These are phyloP conservation scores for Xestia c-nigrum DNA, from an alignment of 2,888 invertebrate genomes.

Conservation along the genomic window DNA sequence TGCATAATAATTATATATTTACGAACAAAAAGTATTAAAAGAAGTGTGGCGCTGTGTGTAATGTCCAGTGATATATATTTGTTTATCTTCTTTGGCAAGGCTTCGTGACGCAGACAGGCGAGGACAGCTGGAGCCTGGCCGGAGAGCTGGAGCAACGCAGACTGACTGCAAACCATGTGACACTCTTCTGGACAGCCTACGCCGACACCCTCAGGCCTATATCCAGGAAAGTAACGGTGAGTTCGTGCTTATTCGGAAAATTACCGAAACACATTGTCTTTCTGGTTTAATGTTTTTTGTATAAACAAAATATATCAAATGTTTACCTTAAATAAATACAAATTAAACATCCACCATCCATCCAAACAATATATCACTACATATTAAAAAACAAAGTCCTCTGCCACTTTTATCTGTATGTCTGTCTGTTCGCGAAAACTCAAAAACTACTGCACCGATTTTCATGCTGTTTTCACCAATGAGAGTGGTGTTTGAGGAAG, in stretches of 20 bases:
- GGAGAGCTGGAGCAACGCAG: conserved; percentile 65
- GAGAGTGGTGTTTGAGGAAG: too few species aligned
- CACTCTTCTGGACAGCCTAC: conserved; percentile 80
- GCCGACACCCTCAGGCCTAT: conserved; percentile 78
- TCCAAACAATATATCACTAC: too few species aligned
- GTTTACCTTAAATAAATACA: neutral
- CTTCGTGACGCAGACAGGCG: conserved; percentile 64
- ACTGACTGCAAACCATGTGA: conserved; percentile 75
- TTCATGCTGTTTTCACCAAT: too few species aligned
- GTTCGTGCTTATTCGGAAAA: neutral
- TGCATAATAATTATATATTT: too few species aligned
- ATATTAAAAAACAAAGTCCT: too few species aligned
- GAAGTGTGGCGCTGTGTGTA: too few species aligned
- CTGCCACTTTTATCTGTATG: too few species aligned
- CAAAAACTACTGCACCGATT: too few species aligned
- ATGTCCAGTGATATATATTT: too few species aligned
- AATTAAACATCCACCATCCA: too few species aligned
- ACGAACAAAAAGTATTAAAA: too few species aligned
- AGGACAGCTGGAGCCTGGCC: conserved; percentile 73
- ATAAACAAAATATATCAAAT: neutral
- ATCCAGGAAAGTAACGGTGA: conserved; percentile 45
- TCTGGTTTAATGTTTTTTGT: neutral
- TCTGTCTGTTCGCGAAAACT: too few species aligned
- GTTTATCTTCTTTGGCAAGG: conserved; percentile 64
- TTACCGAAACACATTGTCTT: neutral